Conservation (phyloP, 1,140 invertebrate genomes). For the Leptinotarsa lineolata region DNA sequence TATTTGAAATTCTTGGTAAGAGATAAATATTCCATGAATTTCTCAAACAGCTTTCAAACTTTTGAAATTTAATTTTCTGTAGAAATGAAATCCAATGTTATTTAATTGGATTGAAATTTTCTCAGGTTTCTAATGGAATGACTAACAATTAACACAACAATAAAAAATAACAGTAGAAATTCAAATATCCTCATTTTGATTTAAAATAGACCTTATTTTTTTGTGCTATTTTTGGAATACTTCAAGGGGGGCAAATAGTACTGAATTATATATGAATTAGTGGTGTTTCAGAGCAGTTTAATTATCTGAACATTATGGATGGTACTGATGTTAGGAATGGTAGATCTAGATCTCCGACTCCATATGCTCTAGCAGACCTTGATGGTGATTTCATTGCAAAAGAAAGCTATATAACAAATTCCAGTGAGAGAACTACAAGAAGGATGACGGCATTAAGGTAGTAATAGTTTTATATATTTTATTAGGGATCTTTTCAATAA, state of each 20-base stretch:
- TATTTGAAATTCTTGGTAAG: no score
- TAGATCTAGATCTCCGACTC: constrained; percentile 67
- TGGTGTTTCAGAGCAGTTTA: not conserved
- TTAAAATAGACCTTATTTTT: not conserved
- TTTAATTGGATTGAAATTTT: no score
- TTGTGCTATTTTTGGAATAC: not conserved
- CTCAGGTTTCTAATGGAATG: no score
- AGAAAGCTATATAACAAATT: constrained; percentile 58
- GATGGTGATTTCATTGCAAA: constrained; percentile 59
- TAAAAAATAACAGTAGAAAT: no score
- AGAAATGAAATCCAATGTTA: no score
- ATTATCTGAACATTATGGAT: not conserved
- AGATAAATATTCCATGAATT: no score
- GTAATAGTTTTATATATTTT: constrained; percentile 15
- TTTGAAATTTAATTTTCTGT: no score
- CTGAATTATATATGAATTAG: not conserved
- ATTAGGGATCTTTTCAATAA: no score
- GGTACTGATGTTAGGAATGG: constrained; percentile 9
- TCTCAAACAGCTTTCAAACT: no score
- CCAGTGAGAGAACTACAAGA: constrained; percentile 34
- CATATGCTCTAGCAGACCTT: constrained; percentile 62
- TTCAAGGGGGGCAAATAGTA: not conserved
- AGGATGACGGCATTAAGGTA: constrained; percentile 36
- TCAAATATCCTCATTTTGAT: not conserved
- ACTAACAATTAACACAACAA: no score